These are phyloP conservation scores for Hiodon tergisus DNA, from an alignment of 2,113 vertebrate species.

Conservation along the genomic window DNA sequence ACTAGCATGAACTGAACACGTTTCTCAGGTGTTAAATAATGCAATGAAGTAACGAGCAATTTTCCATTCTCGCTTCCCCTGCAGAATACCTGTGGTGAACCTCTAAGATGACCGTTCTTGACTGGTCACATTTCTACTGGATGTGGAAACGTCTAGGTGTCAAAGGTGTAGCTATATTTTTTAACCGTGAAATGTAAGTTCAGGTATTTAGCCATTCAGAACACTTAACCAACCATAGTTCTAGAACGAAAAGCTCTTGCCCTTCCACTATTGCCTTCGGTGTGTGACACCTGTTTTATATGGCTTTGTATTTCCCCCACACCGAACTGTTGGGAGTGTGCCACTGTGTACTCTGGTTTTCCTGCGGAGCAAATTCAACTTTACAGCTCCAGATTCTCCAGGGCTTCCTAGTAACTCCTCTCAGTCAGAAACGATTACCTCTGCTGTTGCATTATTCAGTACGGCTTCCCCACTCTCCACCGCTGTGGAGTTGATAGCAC, in stretches of 20 bases:
- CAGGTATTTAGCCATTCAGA: slow-evolving; percentile 50
- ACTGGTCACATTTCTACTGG: slow-evolving; percentile 49
- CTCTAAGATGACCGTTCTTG: slow-evolving; percentile 59
- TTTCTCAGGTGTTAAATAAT: neutral
- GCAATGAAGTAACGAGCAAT: neutral
- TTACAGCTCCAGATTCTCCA: neutral
- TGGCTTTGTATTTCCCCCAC: slow-evolving; percentile 38
- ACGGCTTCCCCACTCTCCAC: neutral
- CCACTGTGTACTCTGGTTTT: slow-evolving; percentile 1
- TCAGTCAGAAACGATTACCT: neutral
- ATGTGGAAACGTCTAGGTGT: slow-evolving; percentile 41
- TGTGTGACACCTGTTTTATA: slow-evolving; percentile 32
- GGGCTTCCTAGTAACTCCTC: neutral
- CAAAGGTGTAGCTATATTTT: slow-evolving; percentile 48
- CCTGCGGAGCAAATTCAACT: neutral
- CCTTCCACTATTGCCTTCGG: slow-evolving; percentile 7
- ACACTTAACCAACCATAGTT: slow-evolving; percentile 42
- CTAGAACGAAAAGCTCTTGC: slow-evolving; percentile 35
- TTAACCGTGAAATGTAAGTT: slow-evolving; percentile 55
- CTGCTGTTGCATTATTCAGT: slow-evolving; percentile 6
- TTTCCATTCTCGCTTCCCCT: slow-evolving; percentile 24
- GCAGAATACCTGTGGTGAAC: slow-evolving; percentile 73
- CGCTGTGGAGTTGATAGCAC: neutral
- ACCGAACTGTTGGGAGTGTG: slow-evolving; percentile 35
- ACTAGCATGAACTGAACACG: too few relatives aligned